phyloP scores from a whole-genome alignment of 2,888 invertebrate species.

The Metalampra italica region DNA sequence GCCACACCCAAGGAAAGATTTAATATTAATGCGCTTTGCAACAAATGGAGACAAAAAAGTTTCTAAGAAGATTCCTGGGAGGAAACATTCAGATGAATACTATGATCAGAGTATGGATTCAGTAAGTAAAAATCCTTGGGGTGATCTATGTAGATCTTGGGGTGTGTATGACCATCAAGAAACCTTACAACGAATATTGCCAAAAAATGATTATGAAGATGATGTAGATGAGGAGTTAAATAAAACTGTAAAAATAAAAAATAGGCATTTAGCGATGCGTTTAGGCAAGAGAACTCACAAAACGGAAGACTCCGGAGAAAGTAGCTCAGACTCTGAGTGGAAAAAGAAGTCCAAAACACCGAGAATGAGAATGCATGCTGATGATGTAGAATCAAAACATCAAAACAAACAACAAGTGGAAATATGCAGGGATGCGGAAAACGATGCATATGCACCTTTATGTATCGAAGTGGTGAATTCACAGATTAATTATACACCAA shows the following conservation, averaged over 20 bases:
- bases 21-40: slow-evolving; percentile 86
- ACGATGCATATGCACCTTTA: slow-evolving; percentile 53
- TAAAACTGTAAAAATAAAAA: slow-evolving; percentile 47
- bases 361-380: slow-evolving; percentile 93
- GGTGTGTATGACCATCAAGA: slow-evolving; percentile 81
- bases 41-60: slow-evolving; percentile 85
- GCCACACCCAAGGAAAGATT: slow-evolving; percentile 81
- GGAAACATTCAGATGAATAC: slow-evolving; percentile 31
- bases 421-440: slow-evolving; percentile 28
- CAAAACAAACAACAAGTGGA: slow-evolving; percentile 40
- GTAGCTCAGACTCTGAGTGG: slow-evolving; percentile 77
- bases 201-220: slow-evolving; percentile 43
- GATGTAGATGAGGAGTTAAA: slow-evolving; percentile 36
- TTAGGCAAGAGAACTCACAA: slow-evolving; percentile 52
- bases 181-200: slow-evolving; percentile 57
- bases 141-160: slow-evolving; percentile 84
- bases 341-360: slow-evolving; percentile 81
- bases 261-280: slow-evolving; percentile 59
- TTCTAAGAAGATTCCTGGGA: slow-evolving; percentile 58
- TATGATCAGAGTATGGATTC: slow-evolving; percentile 44
- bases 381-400: slow-evolving; percentile 86
- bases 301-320: slow-evolving; percentile 55
- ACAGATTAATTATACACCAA: slow-evolving; percentile 40
- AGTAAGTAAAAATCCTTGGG: slow-evolving; percentile 84
- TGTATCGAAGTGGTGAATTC: slow-evolving; percentile 67